A percentile compares a stretch with the other conserved stretches of the same genome.
Conservation (phyloP, 1,140 invertebrate genomes). For the Aricia agestis region DNA sequence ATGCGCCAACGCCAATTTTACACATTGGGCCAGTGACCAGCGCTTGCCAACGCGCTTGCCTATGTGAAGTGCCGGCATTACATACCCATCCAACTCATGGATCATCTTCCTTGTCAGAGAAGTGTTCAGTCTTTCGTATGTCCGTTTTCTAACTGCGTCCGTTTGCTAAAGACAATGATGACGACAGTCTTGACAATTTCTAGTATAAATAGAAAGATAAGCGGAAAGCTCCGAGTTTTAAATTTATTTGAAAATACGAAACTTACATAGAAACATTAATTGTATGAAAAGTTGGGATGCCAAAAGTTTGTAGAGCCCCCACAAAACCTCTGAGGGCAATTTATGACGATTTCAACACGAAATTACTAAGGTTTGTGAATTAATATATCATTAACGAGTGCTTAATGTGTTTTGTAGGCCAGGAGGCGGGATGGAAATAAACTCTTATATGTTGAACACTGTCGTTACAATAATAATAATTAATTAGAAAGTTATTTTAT, state of each 20-base stretch:
- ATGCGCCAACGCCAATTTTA: no score
- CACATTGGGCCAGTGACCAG: no score
- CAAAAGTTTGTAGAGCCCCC: neutral
- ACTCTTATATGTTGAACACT: no score
- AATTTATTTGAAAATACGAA: slow-evolving; percentile 4
- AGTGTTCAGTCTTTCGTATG: no score
- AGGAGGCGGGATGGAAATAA: neutral
- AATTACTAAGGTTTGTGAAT: slow-evolving; percentile 44
- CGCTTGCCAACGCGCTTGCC: no score
- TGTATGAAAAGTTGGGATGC: neutral
- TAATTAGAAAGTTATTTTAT: no score
- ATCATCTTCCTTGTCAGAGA: no score
- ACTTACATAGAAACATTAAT: slow-evolving; percentile 3
- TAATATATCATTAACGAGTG: slow-evolving; percentile 50
- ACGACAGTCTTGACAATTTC: neutral
- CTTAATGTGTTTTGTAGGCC: slow-evolving; percentile 34
- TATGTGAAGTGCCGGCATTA: no score
- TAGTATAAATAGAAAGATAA: neutral
- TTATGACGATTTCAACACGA: slow-evolving; percentile 28
- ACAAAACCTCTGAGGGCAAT: slow-evolving; percentile 20
- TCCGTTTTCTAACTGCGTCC: neutral
- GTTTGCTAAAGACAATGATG: neutral
- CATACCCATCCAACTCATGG: no score
- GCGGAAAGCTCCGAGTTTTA: neutral
- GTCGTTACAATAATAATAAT: no score